A percentile compares a stretch with the other conserved stretches of the same genome.
Conservation (phyloP, 2,888 invertebrate species). For the Phyllotreta cruciferae region DNA sequence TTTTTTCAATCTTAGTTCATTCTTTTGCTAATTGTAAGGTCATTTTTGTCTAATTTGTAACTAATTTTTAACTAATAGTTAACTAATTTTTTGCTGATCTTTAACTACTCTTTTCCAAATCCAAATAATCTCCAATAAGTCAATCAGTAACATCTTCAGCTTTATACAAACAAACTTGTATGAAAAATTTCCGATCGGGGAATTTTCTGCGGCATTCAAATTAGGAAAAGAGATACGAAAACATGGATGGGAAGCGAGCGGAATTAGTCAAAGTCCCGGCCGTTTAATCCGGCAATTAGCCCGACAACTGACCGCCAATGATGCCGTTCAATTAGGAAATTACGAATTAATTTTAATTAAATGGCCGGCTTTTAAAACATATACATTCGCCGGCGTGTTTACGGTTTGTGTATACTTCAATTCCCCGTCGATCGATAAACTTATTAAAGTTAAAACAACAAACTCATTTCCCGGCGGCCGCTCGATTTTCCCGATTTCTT, state of each 20-base stretch:
- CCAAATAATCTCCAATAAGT: no score
- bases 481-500: slow-evolving; percentile 34
- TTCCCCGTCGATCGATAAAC: slow-evolving; percentile 46
- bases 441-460: slow-evolving; percentile 47
- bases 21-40: no score
- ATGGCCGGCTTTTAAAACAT: slow-evolving; percentile 41
- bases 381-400: slow-evolving; percentile 41
- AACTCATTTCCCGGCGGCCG: slow-evolving; percentile 35
- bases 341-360: slow-evolving; percentile 54
- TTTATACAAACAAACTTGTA: no score
- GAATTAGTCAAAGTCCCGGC: slow-evolving; percentile 56
- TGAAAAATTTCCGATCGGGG: no score
- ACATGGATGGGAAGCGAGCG: slow-evolving; percentile 38
- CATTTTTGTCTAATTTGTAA: no score
- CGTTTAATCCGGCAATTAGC: slow-evolving; percentile 57
- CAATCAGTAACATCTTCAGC: no score
- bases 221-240: no score
- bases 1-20: no score
- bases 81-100: no score
- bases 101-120: no score
- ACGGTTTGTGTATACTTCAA: slow-evolving; percentile 42
- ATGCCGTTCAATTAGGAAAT: slow-evolving; percentile 58
- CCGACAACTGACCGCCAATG: slow-evolving; percentile 57
- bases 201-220: no score
- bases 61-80: no score